Conservation (phyloP, 2,888 invertebrate genomes). For the Hyposoter dolosus region DNA sequence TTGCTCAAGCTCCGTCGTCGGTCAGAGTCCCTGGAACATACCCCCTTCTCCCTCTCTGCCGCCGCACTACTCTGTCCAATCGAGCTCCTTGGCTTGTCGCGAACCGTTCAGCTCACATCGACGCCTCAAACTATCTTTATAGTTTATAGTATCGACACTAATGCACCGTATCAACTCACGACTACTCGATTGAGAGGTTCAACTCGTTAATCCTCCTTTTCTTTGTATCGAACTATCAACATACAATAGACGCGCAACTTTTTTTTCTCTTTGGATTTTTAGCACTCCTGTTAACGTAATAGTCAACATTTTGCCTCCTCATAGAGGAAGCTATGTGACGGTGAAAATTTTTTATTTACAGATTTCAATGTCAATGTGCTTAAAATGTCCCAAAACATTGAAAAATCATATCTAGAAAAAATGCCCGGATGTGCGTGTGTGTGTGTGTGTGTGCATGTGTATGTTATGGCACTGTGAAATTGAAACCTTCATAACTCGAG, state of each 20-base stretch:
- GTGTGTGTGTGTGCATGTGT: too few relatives aligned
- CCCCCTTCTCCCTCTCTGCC: not conserved
- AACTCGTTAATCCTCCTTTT: conserved; percentile 2
- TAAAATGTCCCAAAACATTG: too few relatives aligned
- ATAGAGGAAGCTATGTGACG: too few relatives aligned
- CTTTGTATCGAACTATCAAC: conserved; percentile 17
- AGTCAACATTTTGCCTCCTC: not conserved
- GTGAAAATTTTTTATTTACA: too few relatives aligned
- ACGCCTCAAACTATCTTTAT: conserved; percentile 21
- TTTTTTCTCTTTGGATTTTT: not conserved
- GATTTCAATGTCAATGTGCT: too few relatives aligned
- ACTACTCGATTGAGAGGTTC: conserved; percentile 23
- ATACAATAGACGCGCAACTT: not conserved
- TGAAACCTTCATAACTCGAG: too few relatives aligned
- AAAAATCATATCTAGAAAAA: too few relatives aligned
- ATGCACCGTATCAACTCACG: conserved; percentile 32
- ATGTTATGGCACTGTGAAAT: too few relatives aligned
- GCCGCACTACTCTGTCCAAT: conserved; percentile 1
- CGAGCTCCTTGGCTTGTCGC: conserved; percentile 59
- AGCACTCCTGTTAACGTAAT: not conserved
- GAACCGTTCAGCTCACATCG: conserved; percentile 45
- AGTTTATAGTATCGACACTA: conserved; percentile 34
- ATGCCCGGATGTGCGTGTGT: too few relatives aligned
- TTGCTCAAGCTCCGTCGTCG: conserved; percentile 42
- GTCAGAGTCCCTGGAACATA: conserved; percentile 31